A percentile compares a stretch with the other conserved stretches of the same genome.
These are phyloP conservation scores for Empis livida DNA, from an alignment of 2,888 invertebrate species.

Conservation along the genomic window DNA sequence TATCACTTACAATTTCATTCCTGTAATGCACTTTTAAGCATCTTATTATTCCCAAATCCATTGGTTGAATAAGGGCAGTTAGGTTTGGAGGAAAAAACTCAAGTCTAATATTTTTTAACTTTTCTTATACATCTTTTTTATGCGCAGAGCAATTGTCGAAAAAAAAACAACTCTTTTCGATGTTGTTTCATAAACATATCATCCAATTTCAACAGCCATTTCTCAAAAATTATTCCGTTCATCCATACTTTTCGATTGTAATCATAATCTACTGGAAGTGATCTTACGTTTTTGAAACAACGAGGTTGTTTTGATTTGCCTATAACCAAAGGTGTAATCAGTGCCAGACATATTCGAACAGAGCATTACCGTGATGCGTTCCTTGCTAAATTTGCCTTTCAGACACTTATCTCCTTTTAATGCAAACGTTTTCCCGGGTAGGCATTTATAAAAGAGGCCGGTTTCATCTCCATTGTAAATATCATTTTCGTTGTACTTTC, in stretches of 20 bases:
- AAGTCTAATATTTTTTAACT: background rate
- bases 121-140: background rate
- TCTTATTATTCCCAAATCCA: background rate
- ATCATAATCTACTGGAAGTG: constrained; percentile 16
- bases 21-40: background rate
- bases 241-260: constrained; percentile 21
- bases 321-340: constrained; percentile 20
- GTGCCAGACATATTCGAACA: constrained; percentile 23
- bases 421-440: constrained; percentile 19
- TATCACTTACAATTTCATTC: background rate
- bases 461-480: constrained; percentile 14
- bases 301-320: constrained; percentile 22
- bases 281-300: constrained; percentile 23
- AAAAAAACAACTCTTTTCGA: constrained; percentile 4
- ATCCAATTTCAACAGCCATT: constrained; percentile 4
- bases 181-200: constrained; percentile 3
- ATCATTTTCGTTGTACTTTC: constrained; percentile 17
- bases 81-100: background rate
- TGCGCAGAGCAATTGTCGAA: background rate
- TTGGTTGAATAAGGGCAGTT: background rate
- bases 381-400: constrained; percentile 19
- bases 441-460: constrained; percentile 20
- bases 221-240: constrained; percentile 10
- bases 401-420: constrained; percentile 22
- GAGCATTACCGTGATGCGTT: constrained; percentile 22